These are phyloP conservation scores for Baccha elongata DNA, from an alignment of 2,888 invertebrate genomes.

Conservation along the genomic window DNA sequence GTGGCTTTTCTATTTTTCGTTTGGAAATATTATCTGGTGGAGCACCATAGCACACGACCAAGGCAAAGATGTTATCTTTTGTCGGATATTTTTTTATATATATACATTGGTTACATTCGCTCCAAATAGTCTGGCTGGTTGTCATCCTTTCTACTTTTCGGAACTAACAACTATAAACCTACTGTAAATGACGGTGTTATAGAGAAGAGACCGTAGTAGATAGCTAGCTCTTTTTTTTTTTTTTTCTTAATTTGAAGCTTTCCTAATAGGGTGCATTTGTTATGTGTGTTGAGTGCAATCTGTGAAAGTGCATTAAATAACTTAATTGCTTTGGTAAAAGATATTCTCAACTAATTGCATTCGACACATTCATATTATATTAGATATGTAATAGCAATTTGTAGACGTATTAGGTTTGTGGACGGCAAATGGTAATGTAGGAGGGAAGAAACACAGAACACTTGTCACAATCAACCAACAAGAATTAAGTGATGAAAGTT, in stretches of 20 bases:
- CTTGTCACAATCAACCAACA: neutral
- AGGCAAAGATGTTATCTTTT: neutral
- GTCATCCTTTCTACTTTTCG: neutral
- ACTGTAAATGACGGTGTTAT: neutral
- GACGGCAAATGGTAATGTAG: neutral
- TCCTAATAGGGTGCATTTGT: constrained; percentile 16
- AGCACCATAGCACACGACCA: neutral
- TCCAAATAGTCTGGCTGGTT: neutral
- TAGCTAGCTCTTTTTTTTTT: no score
- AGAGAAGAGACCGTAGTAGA: no score
- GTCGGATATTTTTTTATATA: constrained; percentile 8
- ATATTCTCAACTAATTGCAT: constrained; percentile 56
- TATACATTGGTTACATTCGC: constrained; percentile 11
- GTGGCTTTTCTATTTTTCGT: neutral
- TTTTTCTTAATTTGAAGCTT: constrained; percentile 11
- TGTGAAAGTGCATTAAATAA: constrained; percentile 59
- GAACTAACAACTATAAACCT: neutral
- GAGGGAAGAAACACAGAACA: no score
- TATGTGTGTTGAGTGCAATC: constrained; percentile 43
- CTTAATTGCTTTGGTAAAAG: constrained; percentile 55
- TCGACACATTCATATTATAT: constrained; percentile 36
- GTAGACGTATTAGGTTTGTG: neutral
- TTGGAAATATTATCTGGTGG: neutral
- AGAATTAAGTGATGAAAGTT: neutral
- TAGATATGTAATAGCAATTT: neutral